These are phyloP conservation scores for Pachypanchax playfairii DNA, from an alignment of 2,113 vertebrate genomes.

Conservation along the genomic window DNA sequence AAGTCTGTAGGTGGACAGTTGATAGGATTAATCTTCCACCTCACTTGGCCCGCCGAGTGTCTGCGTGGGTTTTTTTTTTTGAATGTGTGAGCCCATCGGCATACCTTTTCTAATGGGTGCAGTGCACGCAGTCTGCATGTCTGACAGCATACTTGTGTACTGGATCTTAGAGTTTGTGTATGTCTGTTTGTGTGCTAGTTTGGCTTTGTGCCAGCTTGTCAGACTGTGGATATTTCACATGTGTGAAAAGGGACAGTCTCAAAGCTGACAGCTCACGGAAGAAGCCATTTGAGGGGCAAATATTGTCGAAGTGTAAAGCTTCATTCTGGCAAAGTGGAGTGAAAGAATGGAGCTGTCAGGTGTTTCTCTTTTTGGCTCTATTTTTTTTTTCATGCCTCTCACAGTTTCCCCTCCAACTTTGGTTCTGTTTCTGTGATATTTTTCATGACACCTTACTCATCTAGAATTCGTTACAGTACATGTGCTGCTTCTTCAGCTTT, in stretches of 20 bases:
- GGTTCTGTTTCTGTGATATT: constrained; percentile 17
- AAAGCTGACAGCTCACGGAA: constrained; percentile 46
- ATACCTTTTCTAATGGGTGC: constrained; percentile 15
- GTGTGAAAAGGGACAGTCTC: constrained; percentile 59
- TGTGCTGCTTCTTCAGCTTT: constrained; percentile 15
- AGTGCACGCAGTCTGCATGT: constrained; percentile 15
- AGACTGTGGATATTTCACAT: constrained; percentile 20
- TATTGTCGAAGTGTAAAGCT: constrained; percentile 47
- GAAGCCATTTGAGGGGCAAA: constrained; percentile 46
- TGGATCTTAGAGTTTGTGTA: constrained; percentile 7
- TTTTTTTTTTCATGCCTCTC: constrained; percentile 32
- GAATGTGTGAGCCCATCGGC: constrained; percentile 22
- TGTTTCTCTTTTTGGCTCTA: constrained; percentile 33
- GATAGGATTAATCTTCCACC: constrained; percentile 52
- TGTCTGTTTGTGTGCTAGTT: constrained; percentile 31
- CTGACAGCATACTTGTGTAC: constrained; percentile 46
- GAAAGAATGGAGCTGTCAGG: constrained; percentile 52
- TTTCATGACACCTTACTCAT: constrained; percentile 27
- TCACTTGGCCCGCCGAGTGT: constrained; percentile 47
- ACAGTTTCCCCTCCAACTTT: constrained; percentile 36
- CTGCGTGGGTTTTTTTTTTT: constrained; percentile 38
- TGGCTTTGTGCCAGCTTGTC: constrained; percentile 52
- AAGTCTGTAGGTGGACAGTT: constrained; percentile 58
- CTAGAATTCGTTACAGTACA: constrained; percentile 11
- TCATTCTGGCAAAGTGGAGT: constrained; percentile 37